Base-by-base conservation (phyloP, 2,797 vertebrate species). In the Xenopus petersii region DNA sequence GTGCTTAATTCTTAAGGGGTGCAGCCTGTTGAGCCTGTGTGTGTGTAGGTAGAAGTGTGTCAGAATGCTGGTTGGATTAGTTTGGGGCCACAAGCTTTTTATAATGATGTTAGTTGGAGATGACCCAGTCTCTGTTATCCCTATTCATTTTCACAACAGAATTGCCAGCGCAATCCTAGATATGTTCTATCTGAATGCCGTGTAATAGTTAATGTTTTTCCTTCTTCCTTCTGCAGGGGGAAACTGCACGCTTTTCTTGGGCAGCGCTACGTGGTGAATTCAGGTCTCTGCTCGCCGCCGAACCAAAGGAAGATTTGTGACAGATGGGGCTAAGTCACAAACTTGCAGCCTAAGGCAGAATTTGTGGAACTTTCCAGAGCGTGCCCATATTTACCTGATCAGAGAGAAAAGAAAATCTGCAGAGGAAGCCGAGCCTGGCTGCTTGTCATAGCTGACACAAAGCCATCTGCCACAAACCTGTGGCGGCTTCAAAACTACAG, bases 381-480 rank as follows among this genome's bases (percentile, higher is more conserved):
- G 91, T 93, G 92, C 92, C 91, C 93, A 93, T 93, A 94, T 96
- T 95, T 96, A 98, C 96, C 95, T 96, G 95, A 98, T 95, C 92
- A 93, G 90, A 67, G 46, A 12, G 58, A 15, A 64, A 84, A 89
- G 87, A 90, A 93, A 93, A 93, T 91, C 89, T 92, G 92, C 91
- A 91, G 89, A 94, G 91, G 93, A 95, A 94, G 93, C 92, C 82
- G 87, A 92, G 90, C 91, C 93, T 93, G 95, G 93, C 93, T 90
- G 92, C 93, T 93, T 96, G 93, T 95, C 94, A 95, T 94, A 93
- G 93, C 94, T 93, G 94, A 96, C 94, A 94, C 92, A 86, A 89
- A 93, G 92, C 95, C 95, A 97, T 96, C 96, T 97, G 95, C 94
- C 94, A 92, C 93, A 94, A 96, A 96, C 95, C 94, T 96, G 95